A percentile compares a stretch with the other conserved stretches of the same genome.
Conservation (phyloP, 2,888 invertebrate species). For the Hirtodrosophila confusa region DNA sequence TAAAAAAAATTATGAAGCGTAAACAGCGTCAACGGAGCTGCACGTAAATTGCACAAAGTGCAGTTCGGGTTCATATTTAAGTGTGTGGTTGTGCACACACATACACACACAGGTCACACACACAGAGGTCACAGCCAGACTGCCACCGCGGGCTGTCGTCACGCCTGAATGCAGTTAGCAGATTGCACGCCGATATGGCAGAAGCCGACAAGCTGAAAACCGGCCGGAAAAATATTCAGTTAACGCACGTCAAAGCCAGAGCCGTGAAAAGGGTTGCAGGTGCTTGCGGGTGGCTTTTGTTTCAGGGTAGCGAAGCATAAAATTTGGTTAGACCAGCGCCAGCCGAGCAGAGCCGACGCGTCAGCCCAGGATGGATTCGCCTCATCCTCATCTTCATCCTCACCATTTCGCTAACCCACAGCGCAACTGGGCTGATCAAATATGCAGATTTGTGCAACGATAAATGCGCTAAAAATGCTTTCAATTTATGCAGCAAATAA, state of each 20-base stretch:
- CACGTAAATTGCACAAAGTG: constrained; percentile 50
- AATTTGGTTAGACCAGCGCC: constrained; percentile 61
- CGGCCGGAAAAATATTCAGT: constrained; percentile 49
- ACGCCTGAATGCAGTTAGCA: constrained; percentile 64
- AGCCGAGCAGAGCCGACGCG: constrained; percentile 58
- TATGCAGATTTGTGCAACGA: constrained; percentile 47
- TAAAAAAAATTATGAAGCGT: constrained; percentile 55
- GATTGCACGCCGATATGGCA: constrained; percentile 66
- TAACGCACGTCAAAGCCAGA: constrained; percentile 34
- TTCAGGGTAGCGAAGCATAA: constrained; percentile 67
- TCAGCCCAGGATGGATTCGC: constrained; percentile 34
- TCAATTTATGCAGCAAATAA: constrained; percentile 29
- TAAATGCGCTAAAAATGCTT: constrained; percentile 37
- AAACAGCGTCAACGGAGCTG: constrained; percentile 41
- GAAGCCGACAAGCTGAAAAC: constrained; percentile 38
- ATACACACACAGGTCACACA: neutral
- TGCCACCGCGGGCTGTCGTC: constrained; percentile 29
- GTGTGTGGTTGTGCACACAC: constrained; percentile 14
- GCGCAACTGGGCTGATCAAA: constrained; percentile 12
- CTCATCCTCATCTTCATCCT: constrained; percentile 10
- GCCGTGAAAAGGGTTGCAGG: constrained; percentile 52
- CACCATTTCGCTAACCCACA: neutral
- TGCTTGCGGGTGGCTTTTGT: constrained; percentile 48
- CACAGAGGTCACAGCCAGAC: constrained; percentile 1
- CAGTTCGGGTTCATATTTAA: constrained; percentile 23